These are phyloP conservation scores for Luperina nickerlii DNA, from an alignment of 2,888 invertebrate genomes.

Conservation along the genomic window DNA sequence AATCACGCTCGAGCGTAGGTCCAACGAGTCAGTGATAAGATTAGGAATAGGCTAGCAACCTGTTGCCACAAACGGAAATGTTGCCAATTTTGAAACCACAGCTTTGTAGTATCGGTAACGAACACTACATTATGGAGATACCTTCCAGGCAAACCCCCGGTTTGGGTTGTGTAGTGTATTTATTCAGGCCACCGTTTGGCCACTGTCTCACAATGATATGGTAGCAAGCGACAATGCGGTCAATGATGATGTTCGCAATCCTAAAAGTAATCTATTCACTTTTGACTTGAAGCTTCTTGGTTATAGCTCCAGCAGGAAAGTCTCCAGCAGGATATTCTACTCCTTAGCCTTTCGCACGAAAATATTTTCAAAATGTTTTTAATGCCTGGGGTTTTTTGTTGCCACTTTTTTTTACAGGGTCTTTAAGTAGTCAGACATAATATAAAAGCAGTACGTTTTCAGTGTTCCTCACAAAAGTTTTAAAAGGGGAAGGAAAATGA, in stretches of 20 bases:
- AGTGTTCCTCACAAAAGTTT: slow-evolving; percentile 13
- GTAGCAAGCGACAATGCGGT: not conserved
- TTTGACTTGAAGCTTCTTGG: not conserved
- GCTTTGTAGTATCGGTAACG: not conserved
- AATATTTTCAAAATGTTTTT: not conserved
- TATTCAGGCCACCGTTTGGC: not conserved
- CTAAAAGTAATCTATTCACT: not conserved
- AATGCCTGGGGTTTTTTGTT: not conserved
- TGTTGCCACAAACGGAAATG: slow-evolving; percentile 29
- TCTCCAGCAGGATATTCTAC: not conserved
- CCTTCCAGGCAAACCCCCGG: not conserved
- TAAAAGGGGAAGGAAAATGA: slow-evolving; percentile 19
- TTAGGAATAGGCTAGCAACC: slow-evolving; percentile 27
- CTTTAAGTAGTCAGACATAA: slow-evolving; percentile 3
- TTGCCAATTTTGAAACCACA: slow-evolving; percentile 29
- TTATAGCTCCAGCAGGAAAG: not conserved
- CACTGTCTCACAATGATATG: not conserved
- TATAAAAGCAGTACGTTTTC: slow-evolving; percentile 29
- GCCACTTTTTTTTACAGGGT: not conserved
- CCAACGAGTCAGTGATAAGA: not conserved
- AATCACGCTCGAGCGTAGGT: no score
- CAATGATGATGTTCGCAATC: not conserved
- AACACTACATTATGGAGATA: not conserved
- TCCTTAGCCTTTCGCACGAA: not conserved
- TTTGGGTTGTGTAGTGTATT: not conserved